These are phyloP conservation scores for Micromys minutus DNA, from an alignment of 2,113 vertebrate genomes.

Conservation along the genomic window DNA sequence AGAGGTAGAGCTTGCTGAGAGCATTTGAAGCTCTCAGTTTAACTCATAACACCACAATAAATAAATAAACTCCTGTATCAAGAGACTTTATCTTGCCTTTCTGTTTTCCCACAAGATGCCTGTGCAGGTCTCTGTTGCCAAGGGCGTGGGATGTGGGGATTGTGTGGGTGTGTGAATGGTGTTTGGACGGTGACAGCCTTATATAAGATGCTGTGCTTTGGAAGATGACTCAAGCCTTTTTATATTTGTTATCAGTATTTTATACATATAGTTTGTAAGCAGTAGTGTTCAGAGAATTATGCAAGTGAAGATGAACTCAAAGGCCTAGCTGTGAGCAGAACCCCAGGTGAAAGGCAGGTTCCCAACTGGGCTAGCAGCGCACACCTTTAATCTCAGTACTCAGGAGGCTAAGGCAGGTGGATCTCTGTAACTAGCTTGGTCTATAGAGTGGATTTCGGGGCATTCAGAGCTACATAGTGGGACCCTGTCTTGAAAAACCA, in stretches of 20 bases:
- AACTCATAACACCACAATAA: neutral
- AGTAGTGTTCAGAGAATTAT: neutral
- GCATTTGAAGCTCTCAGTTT: neutral
- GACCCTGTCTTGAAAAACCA: neutral
- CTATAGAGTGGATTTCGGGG: neutral
- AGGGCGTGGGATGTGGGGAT: neutral
- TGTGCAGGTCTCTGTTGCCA: neutral
- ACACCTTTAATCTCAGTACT: neutral
- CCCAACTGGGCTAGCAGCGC: neutral
- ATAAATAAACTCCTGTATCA: neutral
- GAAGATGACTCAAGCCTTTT: neutral
- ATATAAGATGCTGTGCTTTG: slow-evolving; percentile 2
- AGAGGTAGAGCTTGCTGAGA: neutral
- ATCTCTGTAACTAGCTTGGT: neutral
- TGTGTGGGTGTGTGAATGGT: neutral
- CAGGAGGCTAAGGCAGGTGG: too few relatives aligned
- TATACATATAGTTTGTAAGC: neutral
- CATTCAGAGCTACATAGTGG: neutral
- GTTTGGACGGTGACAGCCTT: neutral
- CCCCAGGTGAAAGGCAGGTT: neutral
- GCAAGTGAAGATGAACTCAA: neutral
- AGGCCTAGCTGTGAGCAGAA: neutral
- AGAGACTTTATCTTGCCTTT: neutral
- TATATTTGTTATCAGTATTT: neutral
- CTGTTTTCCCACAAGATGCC: neutral